Evolutionary conservation across 2,113 vertebrate species (phyloP), one percentile per base, ranked within the genome.

Genomic region (Pleuronectes platessa): DNA sequence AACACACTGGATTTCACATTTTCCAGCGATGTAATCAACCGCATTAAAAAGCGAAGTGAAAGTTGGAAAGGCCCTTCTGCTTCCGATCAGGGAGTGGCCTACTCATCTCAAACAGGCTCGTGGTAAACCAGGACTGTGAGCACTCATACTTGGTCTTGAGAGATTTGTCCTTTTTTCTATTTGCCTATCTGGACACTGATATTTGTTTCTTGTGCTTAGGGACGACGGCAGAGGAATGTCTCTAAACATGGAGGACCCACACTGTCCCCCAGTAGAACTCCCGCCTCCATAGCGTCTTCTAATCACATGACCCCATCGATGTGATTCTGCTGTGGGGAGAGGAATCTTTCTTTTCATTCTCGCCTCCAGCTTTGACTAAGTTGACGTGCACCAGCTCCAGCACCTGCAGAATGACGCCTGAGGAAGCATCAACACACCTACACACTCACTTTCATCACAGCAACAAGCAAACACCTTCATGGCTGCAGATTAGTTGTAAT

Each of bases 381-480:
- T 24, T 58, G 68, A 67, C 20, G 40, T 55, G 60, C 54, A 35
- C 74, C 59, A 61, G 53, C 79, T 85, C 68, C 78, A 76, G n/a
- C 69, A 51, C 62, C 40, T 13, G 40, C 63, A 75, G 81, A 69
- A 61, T 31, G 23, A 42, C 27, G 67, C 35, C 24, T 17, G 62
- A 76, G 47, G 68, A 75, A 0, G 65, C 69, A 68, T 15, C 49
- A 65, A 71, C 27, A 78, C 86, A 58, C 88, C 83, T 66, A 89
- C 88, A 76, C 63, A 0, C 13, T 77, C 27, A 61, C 66, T 78
- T 60, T 86, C 11, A 49, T 64, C 5, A 53, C 60, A 60, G 31
- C 14, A 14, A 61, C 49, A 61, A 17, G 1, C 2, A 21, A 12
- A 4, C 27, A 31, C 0, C 37, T 26, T 42, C 2, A 21, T 23